Evolutionary conservation across 2,888 invertebrate genomes (phyloP), one percentile per base, ranked within the genome.

Genomic region (Phrixothrix hirtus): DNA sequence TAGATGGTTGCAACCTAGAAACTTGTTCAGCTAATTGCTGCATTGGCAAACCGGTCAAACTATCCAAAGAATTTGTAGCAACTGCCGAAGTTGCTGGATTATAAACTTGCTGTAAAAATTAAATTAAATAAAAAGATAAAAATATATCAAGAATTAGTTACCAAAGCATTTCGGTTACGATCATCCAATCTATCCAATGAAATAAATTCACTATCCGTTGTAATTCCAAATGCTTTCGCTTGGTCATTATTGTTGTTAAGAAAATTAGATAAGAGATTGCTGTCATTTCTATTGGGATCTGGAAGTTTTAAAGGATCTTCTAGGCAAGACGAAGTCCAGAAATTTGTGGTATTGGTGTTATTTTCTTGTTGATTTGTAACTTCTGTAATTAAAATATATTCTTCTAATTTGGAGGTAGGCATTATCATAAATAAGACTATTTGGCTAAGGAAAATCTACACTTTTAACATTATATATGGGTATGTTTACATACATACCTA

Each of bases 11-110:
- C 17, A 75, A 55, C 32, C 76, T 64, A 2, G 75, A 74, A 7
- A 78, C 77, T 58, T 79, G 79, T 57, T 78, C 77, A 2, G 77
- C 76, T 30, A 78, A 59, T 41, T 78, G 78, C 62, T 78, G 77
- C 72, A 78, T 77, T 3, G 78, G 77, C 10, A 76, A 66, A 12
- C 74, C 75, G 1, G 74, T 68, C 5, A 76, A 53, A 17, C 62
- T 68, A 51, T 69, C 73, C 50, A 74, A 51, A 2, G 71, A 56
- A 56, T 55, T 68, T 39, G 62, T 57, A 7, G 58, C 51, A 11
- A 43, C 34, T 6, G 54, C 36, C 13, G 61, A 52, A 32, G 54
- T 32, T 17, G 57, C 49, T 1, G 70, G 66, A 60, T 72, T 74
- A 57, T 73, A 75, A 13, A 74, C 59, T 69, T 73, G 73, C 75